Evolutionary conservation across 53 echinoderm and acorn worm genomes (phyloP).

Genomic region (Apostichopus leukothele): DNA sequence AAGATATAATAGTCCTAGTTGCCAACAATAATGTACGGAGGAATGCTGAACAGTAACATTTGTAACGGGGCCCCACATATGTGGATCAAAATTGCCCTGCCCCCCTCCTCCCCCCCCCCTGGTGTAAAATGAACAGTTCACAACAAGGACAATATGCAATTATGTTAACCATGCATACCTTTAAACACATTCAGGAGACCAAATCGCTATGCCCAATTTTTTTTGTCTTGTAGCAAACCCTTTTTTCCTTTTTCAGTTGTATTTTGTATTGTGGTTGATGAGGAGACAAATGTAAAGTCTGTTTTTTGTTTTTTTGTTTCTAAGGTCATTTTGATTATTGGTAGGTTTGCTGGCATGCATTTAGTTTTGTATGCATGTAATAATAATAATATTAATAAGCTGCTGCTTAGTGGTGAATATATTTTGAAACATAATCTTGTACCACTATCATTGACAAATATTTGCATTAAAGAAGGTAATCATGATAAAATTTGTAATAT

Average conservation of each 20-base stretch:
- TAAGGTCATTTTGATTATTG: not conserved
- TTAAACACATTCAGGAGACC: too few species aligned
- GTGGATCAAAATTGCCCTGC: too few species aligned
- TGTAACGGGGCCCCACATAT: too few species aligned
- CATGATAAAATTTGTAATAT: not conserved
- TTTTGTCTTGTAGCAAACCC: not conserved
- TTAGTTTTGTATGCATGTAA: not conserved
- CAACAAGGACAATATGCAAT: too few species aligned
- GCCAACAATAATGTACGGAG: too few species aligned
- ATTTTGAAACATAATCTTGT: not conserved
- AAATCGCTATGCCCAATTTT: not conserved
- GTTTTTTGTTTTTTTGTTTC: not conserved
- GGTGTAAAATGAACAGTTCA: too few species aligned
- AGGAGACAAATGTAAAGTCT: not conserved
- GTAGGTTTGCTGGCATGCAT: not conserved
- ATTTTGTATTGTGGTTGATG: not conserved
- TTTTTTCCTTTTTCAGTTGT: not conserved
- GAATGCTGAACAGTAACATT: too few species aligned
- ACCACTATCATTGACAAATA: not conserved
- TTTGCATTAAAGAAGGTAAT: not conserved
- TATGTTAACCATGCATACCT: too few species aligned
- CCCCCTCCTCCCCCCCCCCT: too few species aligned
- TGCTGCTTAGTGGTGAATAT: not conserved
- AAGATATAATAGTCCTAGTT: too few species aligned
- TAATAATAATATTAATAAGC: not conserved